These are phyloP conservation scores for Parapsyche elsis DNA, from an alignment of 1,140 invertebrate genomes.

Conservation along the genomic window DNA sequence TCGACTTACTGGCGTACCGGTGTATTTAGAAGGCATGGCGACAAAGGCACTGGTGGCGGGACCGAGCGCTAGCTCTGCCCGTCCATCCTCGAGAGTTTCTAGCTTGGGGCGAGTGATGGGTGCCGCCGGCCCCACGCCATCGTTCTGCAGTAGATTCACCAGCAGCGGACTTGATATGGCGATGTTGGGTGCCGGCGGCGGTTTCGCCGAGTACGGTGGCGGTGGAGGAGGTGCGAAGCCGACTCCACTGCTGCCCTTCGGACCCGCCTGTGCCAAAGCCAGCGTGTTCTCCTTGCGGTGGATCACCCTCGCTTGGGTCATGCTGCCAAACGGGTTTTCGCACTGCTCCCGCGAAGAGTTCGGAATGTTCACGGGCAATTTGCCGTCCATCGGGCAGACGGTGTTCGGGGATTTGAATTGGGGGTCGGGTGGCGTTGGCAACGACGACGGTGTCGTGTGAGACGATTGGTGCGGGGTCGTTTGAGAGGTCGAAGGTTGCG, in stretches of 20 bases:
- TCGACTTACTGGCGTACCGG: constrained; percentile 41
- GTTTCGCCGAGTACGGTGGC: constrained; percentile 49
- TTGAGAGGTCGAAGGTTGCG: constrained; percentile 50
- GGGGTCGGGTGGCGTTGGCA: constrained; percentile 52
- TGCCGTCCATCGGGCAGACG: constrained; percentile 82
- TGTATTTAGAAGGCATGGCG: constrained; percentile 48
- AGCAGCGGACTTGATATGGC: constrained; percentile 88
- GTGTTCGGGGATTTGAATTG: constrained; percentile 85
- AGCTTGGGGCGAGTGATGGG: constrained; percentile 54
- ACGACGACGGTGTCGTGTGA: constrained; percentile 34
- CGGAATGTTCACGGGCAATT: constrained; percentile 69
- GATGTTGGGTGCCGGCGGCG: constrained; percentile 58
- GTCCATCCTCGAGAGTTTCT: constrained; percentile 28
- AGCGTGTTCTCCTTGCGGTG: constrained; percentile 65
- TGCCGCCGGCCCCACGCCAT: constrained; percentile 65
- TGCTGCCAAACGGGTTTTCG: constrained; percentile 87
- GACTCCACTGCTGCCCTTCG: constrained; percentile 32
- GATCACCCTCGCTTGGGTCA: constrained; percentile 83
- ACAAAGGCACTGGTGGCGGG: constrained; percentile 63
- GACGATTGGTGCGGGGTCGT: constrained; percentile 45
- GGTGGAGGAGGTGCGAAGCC: constrained; percentile 48
- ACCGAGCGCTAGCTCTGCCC: constrained; percentile 52
- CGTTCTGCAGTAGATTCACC: constrained; percentile 91
- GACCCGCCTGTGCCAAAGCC: constrained; percentile 40
- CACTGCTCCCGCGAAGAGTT: constrained; percentile 62